Base-by-base conservation (phyloP, 2,113 vertebrate species). In the Rhabdornis inornatus region DNA sequence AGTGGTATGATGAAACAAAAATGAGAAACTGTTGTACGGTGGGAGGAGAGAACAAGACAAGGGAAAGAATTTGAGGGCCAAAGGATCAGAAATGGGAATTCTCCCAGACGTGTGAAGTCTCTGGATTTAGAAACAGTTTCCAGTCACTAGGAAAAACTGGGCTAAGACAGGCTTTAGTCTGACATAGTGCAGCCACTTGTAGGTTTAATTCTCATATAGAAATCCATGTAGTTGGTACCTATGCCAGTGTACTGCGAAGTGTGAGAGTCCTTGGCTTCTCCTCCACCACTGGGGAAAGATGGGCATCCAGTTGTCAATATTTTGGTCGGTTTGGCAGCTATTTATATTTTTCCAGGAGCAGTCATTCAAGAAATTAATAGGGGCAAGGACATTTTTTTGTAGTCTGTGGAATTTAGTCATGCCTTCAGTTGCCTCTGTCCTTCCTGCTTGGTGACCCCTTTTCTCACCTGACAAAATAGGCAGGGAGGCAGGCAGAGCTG, bases 101-200 rank as follows among this genome's bases (percentile, higher is more conserved):
- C 28, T 74, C 21, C 30, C 33, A 27, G 59, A 57, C 23, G 10
- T 69, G 7, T 18, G 50, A 44, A 76, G n/a, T 37, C 35, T 35
- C 37, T 66, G 35, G 25, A 20, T 5, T 23, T 63, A 68, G 45
- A 89, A 77, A 31, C 11, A 70, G 33, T 83, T 83, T 42, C 14
- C 28, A 50, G 31, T 72, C 40, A 45, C 15, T 39, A 49, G 12
- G 15, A 30, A 20, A 61, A 52, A 42, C 15, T 45, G 61, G 35
- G 19, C 17, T 52, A 31, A n/a, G 33, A 25, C 7, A 74, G 31
- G 40, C 59, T 31, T 61, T 52, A 40, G 37, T 47, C 27, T 86
- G 57, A 45, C 0, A 0, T 61, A 40, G 28, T 52, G 39, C 30
- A 64, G 7, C 27, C 49, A 21, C 33, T 79, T 6, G 12, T 52